Evolutionary conservation across 30 jellyfish, hydroid and myxozoan genomes (phyloP), one percentile per base, ranked within the genome.

Genomic region (Hydractinia symbiolongicarpus): DNA sequence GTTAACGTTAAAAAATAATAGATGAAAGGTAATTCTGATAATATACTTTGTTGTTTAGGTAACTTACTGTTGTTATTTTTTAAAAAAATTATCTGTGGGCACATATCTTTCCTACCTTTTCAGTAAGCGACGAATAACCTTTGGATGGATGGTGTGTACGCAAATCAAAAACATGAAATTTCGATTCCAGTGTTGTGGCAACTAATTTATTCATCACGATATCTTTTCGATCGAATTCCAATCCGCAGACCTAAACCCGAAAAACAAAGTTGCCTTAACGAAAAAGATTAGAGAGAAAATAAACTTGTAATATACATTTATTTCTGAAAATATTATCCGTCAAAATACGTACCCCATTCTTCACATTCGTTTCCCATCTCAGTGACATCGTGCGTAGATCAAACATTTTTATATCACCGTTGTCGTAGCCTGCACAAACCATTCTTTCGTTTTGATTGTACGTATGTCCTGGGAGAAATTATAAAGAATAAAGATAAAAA

Each of bases 371-470:
- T 76, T 87, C 98, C 98, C 96, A 87, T 73, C 76, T 77, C 60
- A 87, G 81, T 5, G 98, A 82, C 98, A 93, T 87, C 4, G 86
- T 93, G 4, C 98, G 88, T 55, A 93, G 79, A 70, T 93, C 98
- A 69, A 93, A 93, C 95, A 93, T 79, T 75, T 93, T 93, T 50
- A 93, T 66, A 58, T 93, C 98, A 44, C 98, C 98, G 72, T 93
- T 93, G 71, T 93, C 98, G 72, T 93, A 93, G 15, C 98, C 98
- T 40, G 98, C 98, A 76, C 94, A 85, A 51, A 93, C 96, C 53
- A 91, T 81, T 76, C 98, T 77, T 55, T 93, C 98, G 53, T 82
- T 84, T 76, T 83, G 94, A 74, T 79, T 87, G 66, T 93, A 93
- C 5, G 98, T 83, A 85, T 93, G 95, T 4, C 98, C 98, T 93